Evolutionary conservation across 2,113 vertebrate species (phyloP).

Genomic region (Cyphomyrus discorhynchus): DNA sequence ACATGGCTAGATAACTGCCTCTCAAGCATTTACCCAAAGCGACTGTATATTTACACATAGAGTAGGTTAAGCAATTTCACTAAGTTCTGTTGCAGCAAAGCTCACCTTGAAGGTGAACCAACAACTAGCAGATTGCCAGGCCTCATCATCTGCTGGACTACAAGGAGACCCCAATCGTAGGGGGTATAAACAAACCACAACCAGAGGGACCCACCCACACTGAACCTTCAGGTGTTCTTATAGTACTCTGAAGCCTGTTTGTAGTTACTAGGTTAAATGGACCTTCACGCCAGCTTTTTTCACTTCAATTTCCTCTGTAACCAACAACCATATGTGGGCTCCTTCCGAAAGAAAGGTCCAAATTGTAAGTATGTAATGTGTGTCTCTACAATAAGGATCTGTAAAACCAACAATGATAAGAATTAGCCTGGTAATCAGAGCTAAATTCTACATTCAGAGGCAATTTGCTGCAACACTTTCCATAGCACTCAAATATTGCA

Average conservation of each 20-base stretch:
- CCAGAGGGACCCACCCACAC: background rate
- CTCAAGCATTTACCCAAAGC: background rate
- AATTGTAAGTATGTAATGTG: background rate
- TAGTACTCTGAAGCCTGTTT: background rate
- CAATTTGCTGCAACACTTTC: background rate
- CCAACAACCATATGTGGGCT: background rate
- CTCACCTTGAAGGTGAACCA: background rate
- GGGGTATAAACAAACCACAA: background rate
- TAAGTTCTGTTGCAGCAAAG: background rate
- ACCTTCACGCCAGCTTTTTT: background rate
- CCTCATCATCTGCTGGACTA: background rate
- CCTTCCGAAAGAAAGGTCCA: background rate
- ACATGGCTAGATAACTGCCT: background rate
- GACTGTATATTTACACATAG: background rate
- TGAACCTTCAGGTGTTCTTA: background rate
- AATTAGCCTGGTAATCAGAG: background rate
- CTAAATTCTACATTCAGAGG: background rate
- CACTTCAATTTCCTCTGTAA: background rate
- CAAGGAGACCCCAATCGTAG: background rate
- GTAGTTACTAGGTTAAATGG: background rate
- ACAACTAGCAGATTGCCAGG: background rate
- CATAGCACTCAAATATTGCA: background rate
- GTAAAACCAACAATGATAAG: background rate
- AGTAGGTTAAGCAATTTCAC: background rate
- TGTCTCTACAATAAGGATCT: background rate